Base-by-base conservation (phyloP, 2,113 vertebrate species). In the Grus americana region DNA sequence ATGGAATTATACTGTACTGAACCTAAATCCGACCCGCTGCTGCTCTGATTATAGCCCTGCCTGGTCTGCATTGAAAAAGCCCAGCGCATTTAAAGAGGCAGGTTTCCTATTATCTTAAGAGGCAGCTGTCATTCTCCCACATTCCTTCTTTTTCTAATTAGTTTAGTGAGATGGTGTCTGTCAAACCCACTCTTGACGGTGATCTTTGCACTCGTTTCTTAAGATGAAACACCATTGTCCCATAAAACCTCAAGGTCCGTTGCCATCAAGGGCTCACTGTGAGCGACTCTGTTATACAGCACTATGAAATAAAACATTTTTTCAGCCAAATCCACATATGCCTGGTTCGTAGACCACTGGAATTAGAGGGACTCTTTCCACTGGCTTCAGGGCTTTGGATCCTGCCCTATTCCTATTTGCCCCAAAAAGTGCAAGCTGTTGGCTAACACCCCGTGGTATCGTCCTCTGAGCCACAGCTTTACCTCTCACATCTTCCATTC, bases 31-130 rank as follows among this genome's bases (percentile, higher is more conserved):
- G 79, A 94, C 92, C 93, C 50, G 0, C 90, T 93, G 67, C 86
- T 93, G 85, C 92, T 95, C 92, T 95, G 97, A 97, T 97, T 97
- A 96, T 94, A 97, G 91, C 95, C 91, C 96, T 97, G 95, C 93
- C 79, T 92, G 85, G 81, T 66, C 82, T 79, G 78, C 75, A 32
- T 34, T 72, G 91, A 93, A 96, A 96, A 96, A 81, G 20, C 52
- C 90, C 86, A 88, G 78, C 71, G 81, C 87, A 91, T 90, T 97
- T 97, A 97, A 96, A 95, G 91, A 94, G 82, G 81, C 90, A 95
- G 89, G 65, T 95, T 97, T 95, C 58, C 82, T 88, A n/a, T 97
- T 96, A 85, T 90, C 95, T 72, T 88, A 59, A 90, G 84, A 83
- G 87, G 62, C 86, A 96, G 89, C 90, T 96, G 93, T 92, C 96